A percentile compares a stretch with the other conserved stretches of the same genome.
Conservation (phyloP, 1,140 invertebrate species). For the Solen grandis region DNA sequence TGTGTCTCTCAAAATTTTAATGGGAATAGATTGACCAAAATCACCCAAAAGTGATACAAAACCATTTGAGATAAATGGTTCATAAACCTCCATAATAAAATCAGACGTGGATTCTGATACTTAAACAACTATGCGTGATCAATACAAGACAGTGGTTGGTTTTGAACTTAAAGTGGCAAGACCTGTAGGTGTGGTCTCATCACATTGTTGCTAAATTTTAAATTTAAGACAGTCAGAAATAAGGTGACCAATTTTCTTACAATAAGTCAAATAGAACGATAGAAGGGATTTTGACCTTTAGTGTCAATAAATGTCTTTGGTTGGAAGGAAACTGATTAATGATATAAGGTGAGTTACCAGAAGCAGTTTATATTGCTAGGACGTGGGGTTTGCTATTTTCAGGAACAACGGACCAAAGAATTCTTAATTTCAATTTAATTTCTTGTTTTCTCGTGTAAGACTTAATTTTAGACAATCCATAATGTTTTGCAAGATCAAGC, state of each 20-base stretch:
- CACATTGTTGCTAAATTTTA: constrained; percentile 18
- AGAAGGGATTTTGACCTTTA: constrained; percentile 35
- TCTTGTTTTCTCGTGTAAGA: no score
- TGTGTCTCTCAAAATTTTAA: constrained; percentile 9
- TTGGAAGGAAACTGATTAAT: neutral
- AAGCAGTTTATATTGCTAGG: neutral
- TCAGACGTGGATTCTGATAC: constrained; percentile 19
- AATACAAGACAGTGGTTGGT: constrained; percentile 31
- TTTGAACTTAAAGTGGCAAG: constrained; percentile 8
- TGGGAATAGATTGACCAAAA: constrained; percentile 13
- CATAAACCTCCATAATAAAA: constrained; percentile 25
- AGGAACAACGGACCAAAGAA: no score
- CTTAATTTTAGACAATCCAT: no score
- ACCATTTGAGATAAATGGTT: no score
- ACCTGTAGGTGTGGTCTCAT: constrained; percentile 18
- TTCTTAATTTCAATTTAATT: no score
- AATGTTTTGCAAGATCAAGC: no score
- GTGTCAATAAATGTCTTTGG: neutral
- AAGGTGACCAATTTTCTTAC: constrained; percentile 15
- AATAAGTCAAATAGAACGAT: constrained; percentile 13
- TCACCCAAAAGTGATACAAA: constrained; percentile 29
- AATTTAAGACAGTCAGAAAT: constrained; percentile 6
- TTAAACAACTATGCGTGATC: neutral
- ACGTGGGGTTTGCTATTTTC: constrained; percentile 13
- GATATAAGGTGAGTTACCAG: neutral